Percentiles rank a stretch among this genome's conserved stretches.
Conservation (phyloP, 2,888 invertebrate species). For the Lasioglossum marginatum region DNA sequence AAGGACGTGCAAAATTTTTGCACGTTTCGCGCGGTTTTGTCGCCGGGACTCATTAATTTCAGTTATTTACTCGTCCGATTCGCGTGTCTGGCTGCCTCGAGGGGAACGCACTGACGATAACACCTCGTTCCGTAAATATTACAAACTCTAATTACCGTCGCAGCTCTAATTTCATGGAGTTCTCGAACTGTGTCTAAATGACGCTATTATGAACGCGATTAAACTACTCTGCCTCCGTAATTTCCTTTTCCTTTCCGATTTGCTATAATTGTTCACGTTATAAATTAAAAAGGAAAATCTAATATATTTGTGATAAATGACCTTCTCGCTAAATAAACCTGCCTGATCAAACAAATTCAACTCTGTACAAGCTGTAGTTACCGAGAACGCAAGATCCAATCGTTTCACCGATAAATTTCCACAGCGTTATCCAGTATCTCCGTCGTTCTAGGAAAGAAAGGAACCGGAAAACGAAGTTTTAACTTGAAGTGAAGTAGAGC, state of each 20-base stretch:
- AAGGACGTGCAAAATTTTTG: conserved; percentile 33
- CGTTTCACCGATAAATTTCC: neutral
- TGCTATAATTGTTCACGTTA: neutral
- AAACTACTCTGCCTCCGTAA: neutral
- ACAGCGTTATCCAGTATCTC: neutral
- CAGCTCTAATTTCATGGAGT: neutral
- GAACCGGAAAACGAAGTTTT: neutral
- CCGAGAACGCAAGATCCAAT: neutral
- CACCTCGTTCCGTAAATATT: conserved; percentile 3
- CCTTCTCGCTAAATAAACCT: too few species aligned
- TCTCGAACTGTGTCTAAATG: neutral
- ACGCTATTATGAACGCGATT: neutral
- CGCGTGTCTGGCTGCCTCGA: conserved; percentile 38
- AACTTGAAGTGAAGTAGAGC: neutral
- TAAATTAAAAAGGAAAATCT: too few species aligned
- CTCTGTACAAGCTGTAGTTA: neutral
- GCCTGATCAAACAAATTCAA: neutral
- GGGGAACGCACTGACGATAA: conserved; percentile 45
- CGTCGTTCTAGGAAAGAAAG: neutral
- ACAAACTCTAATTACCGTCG: neutral
- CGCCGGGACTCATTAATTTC: conserved; percentile 36
- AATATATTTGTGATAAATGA: too few species aligned
- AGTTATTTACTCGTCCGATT: conserved; percentile 33
- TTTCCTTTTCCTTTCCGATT: neutral
- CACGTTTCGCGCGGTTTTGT: conserved; percentile 32